These are phyloP conservation scores for Dromococcyx pavoninus DNA, from an alignment of 2,797 vertebrate genomes.

Conservation along the genomic window DNA sequence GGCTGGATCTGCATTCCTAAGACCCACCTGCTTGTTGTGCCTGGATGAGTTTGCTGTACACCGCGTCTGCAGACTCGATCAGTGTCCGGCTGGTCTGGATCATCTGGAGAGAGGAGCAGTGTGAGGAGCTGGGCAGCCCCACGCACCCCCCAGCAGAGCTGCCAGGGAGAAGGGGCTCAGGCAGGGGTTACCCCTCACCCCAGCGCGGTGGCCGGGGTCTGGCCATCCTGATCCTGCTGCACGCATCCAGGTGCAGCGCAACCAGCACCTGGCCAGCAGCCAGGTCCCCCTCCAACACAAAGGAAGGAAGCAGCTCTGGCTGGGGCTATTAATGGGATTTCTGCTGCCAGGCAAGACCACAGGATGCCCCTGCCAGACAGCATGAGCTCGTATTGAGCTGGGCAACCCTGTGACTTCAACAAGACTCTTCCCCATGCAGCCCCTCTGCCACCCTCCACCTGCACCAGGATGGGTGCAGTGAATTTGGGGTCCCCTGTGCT, in stretches of 20 bases:
- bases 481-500: not conserved
- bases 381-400: not conserved
- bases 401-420: not conserved
- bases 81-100: conserved; percentile 92
- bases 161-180: not conserved
- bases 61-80: conserved; percentile 88
- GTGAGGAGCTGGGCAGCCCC: not conserved
- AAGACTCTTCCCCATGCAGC: not conserved
- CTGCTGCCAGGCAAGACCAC: not conserved
- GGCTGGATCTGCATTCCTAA: not conserved
- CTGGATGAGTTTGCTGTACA: conserved; percentile 89
- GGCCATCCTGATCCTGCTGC: not conserved
- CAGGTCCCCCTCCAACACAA: not conserved
- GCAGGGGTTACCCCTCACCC: too few species aligned
- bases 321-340: not conserved
- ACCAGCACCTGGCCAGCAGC: not conserved
- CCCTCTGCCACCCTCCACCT: not conserved
- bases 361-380: not conserved
- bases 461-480: accelerated
- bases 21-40: conserved; percentile 87
- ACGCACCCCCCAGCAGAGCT: accelerated
- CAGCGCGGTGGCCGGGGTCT: not conserved
- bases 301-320: not conserved
- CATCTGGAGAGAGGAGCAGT: conserved; percentile 75
- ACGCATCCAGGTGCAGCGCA: not conserved